Conservation (phyloP, 1,140 invertebrate genomes). For the Drosophila nebulosa region DNA sequence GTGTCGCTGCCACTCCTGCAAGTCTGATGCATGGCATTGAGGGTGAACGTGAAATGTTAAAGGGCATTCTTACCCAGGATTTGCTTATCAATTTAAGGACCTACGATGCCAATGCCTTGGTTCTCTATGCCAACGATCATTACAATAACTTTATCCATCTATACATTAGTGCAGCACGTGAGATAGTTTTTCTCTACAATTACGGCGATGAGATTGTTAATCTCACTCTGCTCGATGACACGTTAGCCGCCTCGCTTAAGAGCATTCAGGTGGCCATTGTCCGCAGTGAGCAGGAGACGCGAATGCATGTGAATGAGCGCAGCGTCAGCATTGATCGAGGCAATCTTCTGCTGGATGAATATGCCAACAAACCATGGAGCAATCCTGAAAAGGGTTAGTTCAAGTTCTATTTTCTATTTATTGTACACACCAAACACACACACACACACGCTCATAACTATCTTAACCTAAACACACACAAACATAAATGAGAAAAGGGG, state of each 20-base stretch:
- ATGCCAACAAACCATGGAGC: slow-evolving; percentile 91
- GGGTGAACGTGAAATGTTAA: slow-evolving; percentile 85
- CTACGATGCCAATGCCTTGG: slow-evolving; percentile 89
- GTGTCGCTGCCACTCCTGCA: slow-evolving; percentile 61
- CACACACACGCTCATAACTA: background rate
- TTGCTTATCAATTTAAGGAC: slow-evolving; percentile 93
- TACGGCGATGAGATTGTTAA: slow-evolving; percentile 90
- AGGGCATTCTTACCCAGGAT: slow-evolving; percentile 88
- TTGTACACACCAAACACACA: background rate
- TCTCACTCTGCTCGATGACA: slow-evolving; percentile 87
- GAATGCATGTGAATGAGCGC: slow-evolving; percentile 91
- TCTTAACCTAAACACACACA: background rate
- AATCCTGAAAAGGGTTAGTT: slow-evolving; percentile 88
- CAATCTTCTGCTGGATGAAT: slow-evolving; percentile 87
- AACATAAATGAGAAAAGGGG: too few species aligned
- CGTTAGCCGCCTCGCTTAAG: slow-evolving; percentile 87
- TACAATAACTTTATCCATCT: slow-evolving; percentile 96
- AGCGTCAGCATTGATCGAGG: slow-evolving; percentile 87
- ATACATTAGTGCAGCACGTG: slow-evolving; percentile 88
- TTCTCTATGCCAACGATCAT: slow-evolving; percentile 95
- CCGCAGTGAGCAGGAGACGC: slow-evolving; percentile 86
- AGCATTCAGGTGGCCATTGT: slow-evolving; percentile 93
- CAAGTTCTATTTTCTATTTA: too few species aligned
- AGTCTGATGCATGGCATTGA: slow-evolving; percentile 83
- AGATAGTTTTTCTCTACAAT: slow-evolving; percentile 92